Conservation (phyloP, 1,140 invertebrate species). For the Atopsyche davidsoni region DNA sequence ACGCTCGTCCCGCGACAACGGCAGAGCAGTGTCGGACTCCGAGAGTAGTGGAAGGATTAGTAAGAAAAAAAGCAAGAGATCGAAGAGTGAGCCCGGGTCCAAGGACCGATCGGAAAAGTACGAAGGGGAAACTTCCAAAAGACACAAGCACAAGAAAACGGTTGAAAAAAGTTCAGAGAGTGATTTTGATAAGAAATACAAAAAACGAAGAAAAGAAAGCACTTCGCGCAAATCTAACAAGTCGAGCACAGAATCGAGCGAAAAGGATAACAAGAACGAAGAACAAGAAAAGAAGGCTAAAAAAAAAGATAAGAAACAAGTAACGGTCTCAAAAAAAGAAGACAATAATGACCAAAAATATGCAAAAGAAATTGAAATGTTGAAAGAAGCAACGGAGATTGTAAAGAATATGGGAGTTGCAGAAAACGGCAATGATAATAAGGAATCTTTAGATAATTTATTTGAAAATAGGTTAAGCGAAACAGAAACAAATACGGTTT, state of each 20-base stretch:
- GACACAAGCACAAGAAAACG: constrained; percentile 21
- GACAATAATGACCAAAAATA: constrained; percentile 11
- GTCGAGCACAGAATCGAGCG: constrained; percentile 19
- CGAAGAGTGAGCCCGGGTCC: constrained; percentile 24
- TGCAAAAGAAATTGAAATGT: constrained; percentile 27
- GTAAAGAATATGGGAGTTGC: constrained; percentile 32
- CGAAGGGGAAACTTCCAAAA: constrained; percentile 25
- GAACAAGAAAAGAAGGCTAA: background rate
- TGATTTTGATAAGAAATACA: constrained; percentile 26
- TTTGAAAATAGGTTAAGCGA: constrained; percentile 42
- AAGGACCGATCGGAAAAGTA: constrained; percentile 19
- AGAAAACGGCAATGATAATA: constrained; percentile 34
- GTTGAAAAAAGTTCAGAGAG: constrained; percentile 22
- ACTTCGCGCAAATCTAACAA: constrained; percentile 12
- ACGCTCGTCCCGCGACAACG: constrained; percentile 32
- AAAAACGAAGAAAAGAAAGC: constrained; percentile 24
- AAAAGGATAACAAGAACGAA: constrained; percentile 2
- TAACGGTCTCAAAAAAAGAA: no score
- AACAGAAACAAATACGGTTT: constrained; percentile 44
- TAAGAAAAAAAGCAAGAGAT: constrained; percentile 30
- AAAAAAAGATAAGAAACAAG: constrained; percentile 1
- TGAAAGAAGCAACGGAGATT: constrained; percentile 24
- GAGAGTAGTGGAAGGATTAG: constrained; percentile 30
- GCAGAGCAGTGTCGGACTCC: constrained; percentile 35
- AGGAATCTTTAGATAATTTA: constrained; percentile 32